Evolutionary conservation across 2,888 invertebrate species (phyloP), one percentile per base, ranked within the genome.

Genomic region (Noctua comes): DNA sequence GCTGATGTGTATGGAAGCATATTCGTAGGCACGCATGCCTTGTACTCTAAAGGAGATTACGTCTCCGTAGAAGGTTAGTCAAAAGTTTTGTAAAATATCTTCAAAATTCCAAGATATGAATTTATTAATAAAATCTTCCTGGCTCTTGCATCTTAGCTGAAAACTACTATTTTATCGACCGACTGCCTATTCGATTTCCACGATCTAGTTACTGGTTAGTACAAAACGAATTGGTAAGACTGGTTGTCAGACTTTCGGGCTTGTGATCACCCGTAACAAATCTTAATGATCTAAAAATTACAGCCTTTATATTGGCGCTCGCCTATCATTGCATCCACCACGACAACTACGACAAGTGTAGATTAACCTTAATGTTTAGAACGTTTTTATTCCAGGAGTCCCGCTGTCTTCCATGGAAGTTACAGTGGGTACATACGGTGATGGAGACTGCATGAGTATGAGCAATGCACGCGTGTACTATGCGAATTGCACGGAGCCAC

Each of bases 1-100:
- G 36, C 4, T 27, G 6, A 5, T 36, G 59, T 69, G 2, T 18
- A 46, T n/a, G 18, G 46, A 8, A n/a, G 46, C 40, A 51, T 85
- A 66, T 82, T 73, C 65, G 31, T 85, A n/a, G 85, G 82, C 18
- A 81, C 31, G 18, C 85, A 85, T 66, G 65, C 59, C 40, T 54
- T 73, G 6, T 85, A 66, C 51, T 73, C 81, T n/a, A 40, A 82
- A 62, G 85, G 82, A 24, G 65, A 82, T 13, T 85, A 46, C n/a
- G 64, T 40, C 3, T 82, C 82, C 13, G 74, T 84, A 48, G 82
- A 82, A 82, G 82, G 82, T 82, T 8, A 69, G 80, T 72, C 16
- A 27, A 21, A 46, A 21, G 2, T 68, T 71, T 31, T 24, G 31
- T 54, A 31, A 31, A 48, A 40, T n/a, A 57, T 43, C 7, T 57